Percentiles rank a stretch among this genome's conserved stretches.
These are phyloP conservation scores for Bradypodion ventrale DNA, from an alignment of 2,797 vertebrate species.

Conservation along the genomic window DNA sequence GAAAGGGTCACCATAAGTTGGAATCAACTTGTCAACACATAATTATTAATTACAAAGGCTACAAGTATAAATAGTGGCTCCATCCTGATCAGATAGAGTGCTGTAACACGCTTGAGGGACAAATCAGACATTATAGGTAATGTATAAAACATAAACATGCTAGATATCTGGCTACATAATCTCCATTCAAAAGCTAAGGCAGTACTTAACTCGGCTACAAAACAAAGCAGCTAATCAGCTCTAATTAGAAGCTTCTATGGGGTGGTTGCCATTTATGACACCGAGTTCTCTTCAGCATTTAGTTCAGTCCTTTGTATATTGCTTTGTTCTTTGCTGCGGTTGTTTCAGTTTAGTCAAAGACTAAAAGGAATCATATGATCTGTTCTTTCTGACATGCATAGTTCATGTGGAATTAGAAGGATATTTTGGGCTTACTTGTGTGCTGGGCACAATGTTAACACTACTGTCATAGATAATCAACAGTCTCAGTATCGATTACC, in stretches of 20 bases:
- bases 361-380: conserved; percentile 6
- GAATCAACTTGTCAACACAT: too few species aligned
- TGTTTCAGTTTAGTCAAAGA: conserved; percentile 37
- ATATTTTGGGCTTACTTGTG: conserved; percentile 23
- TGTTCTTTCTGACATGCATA: conserved; percentile 2
- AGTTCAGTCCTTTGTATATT: conserved; percentile 21
- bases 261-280: too few species aligned
- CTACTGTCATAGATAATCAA: conserved; percentile 42
- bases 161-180: too few species aligned
- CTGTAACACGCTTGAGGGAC: not conserved
- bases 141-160: too few species aligned
- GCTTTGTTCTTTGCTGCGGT: conserved; percentile 12
- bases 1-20: too few species aligned
- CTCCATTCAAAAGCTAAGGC: too few species aligned
- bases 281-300: too few species aligned
- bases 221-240: too few species aligned
- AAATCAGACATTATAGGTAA: too few species aligned
- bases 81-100: conserved; percentile 36
- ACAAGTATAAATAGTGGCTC: not conserved
- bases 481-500: conserved; percentile 29
- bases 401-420: conserved; percentile 19
- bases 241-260: too few species aligned
- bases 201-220: too few species aligned
- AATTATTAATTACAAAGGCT: not conserved
- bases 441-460: conserved; percentile 1